These are phyloP conservation scores for Tangara arthus DNA, from an alignment of 2,797 vertebrate species.

Conservation along the genomic window DNA sequence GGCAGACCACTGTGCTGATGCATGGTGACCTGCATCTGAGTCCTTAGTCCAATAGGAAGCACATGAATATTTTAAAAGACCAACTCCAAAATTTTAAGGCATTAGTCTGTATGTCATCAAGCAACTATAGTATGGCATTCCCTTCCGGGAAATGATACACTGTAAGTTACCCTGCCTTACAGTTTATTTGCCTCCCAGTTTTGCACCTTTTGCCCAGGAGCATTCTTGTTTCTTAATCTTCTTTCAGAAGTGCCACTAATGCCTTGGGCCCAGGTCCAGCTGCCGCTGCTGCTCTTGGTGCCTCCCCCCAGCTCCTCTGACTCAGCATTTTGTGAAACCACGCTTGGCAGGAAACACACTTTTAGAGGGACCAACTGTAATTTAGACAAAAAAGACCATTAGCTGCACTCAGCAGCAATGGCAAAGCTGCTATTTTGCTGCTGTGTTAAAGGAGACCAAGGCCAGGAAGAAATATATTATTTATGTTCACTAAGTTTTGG, in stretches of 20 bases:
- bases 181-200: not conserved
- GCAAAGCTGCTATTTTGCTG: not conserved
- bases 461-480: slow-evolving; percentile 33
- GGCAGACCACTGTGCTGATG: not conserved
- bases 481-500: not conserved
- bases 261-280: not conserved
- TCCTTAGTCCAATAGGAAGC: not conserved
- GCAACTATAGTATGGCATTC: not conserved
- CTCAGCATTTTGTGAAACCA: slow-evolving; percentile 35
- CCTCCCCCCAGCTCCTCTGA: slow-evolving; percentile 40
- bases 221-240: not conserved
- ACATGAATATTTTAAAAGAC: slow-evolving; percentile 15
- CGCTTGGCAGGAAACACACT: slow-evolving; percentile 50
- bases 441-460: not conserved
- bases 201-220: not conserved
- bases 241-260: not conserved
- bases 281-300: not conserved
- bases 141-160: not conserved
- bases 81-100: not conserved
- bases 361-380: slow-evolving; percentile 46
- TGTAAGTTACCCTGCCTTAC: not conserved
- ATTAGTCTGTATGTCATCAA: not conserved
- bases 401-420: slow-evolving; percentile 31
- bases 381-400: slow-evolving; percentile 51
- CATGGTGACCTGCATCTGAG: not conserved